Evolutionary conservation across 2,797 vertebrate species (phyloP).

Genomic region (Geotrypetes seraphini): DNA sequence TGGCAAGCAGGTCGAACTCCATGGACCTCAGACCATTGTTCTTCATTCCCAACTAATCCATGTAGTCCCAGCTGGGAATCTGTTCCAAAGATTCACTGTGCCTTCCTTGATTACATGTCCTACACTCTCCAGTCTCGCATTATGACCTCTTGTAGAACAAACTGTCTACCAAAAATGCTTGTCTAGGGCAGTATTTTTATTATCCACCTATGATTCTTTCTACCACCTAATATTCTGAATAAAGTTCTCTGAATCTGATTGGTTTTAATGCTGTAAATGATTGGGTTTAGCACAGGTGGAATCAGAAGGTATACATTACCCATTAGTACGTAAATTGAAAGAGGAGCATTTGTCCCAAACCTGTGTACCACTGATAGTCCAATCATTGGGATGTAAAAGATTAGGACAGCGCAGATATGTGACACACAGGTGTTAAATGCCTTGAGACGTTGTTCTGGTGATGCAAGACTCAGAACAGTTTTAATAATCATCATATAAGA

Average conservation of each 20-base stretch:
- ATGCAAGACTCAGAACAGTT: slow-evolving; percentile 15
- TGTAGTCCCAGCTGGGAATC: too few species aligned
- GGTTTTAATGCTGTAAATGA: slow-evolving; percentile 33
- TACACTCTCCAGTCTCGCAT: too few species aligned
- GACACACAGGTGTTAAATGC: slow-evolving; percentile 34
- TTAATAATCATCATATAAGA: slow-evolving; percentile 25
- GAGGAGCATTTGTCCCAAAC: slow-evolving; percentile 21
- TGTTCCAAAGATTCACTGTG: too few species aligned
- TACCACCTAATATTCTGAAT: too few species aligned
- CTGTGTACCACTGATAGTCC: slow-evolving; percentile 30
- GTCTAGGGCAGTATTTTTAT: too few species aligned
- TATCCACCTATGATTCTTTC: too few species aligned
- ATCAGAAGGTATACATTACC: slow-evolving; percentile 27
- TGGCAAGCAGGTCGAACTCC: too few species aligned
- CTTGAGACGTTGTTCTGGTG: slow-evolving; percentile 10
- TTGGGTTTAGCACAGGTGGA: slow-evolving; percentile 27
- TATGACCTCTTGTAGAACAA: too few species aligned
- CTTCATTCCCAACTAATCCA: too few species aligned
- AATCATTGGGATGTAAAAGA: slow-evolving; percentile 26
- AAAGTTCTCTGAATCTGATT: slow-evolving; percentile 30
- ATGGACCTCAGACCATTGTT: too few species aligned
- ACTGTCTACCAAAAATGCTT: too few species aligned
- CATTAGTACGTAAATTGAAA: slow-evolving; percentile 18
- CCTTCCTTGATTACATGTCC: too few species aligned
- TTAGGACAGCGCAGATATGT: slow-evolving; percentile 30